Evolutionary conservation across 2,888 invertebrate genomes (phyloP).

Genomic region (Tachina lurida): DNA sequence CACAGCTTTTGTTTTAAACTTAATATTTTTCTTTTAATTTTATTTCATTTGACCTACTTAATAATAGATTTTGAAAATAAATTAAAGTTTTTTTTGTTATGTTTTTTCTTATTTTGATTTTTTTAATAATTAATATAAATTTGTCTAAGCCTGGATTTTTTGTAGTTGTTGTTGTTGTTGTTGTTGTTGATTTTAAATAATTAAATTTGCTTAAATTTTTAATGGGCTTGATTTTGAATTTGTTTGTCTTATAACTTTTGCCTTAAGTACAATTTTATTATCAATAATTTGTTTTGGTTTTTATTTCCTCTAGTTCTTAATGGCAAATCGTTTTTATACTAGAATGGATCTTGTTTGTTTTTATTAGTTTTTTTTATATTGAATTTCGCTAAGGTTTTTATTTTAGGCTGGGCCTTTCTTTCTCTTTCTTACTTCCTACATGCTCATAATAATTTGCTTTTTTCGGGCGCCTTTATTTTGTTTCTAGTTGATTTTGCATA

Average conservation of each 20-base stretch:
- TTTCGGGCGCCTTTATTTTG: slow-evolving; percentile 7
- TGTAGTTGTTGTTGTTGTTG: background rate
- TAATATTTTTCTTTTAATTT: slow-evolving; percentile 48
- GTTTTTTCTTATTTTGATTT: slow-evolving; percentile 21
- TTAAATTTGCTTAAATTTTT: slow-evolving; percentile 50
- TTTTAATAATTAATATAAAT: slow-evolving; percentile 52
- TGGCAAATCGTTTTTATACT: slow-evolving; percentile 42
- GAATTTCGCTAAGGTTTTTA: slow-evolving; percentile 21
- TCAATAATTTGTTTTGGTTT: slow-evolving; percentile 57
- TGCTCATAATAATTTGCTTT: slow-evolving; percentile 47
- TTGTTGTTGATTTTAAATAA: slow-evolving; percentile 1
- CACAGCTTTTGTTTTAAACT: slow-evolving; percentile 66
- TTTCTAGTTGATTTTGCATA: slow-evolving; percentile 26
- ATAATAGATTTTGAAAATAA: slow-evolving; percentile 65
- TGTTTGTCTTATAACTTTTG: background rate
- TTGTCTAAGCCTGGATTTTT: slow-evolving; percentile 49
- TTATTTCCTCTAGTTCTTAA: slow-evolving; percentile 42
- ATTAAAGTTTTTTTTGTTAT: slow-evolving; percentile 51
- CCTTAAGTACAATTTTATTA: slow-evolving; percentile 46
- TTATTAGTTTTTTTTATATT: background rate
- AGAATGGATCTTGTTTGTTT: slow-evolving; percentile 24
- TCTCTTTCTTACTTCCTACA: background rate
- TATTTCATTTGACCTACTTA: slow-evolving; percentile 59
- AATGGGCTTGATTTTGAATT: slow-evolving; percentile 53
- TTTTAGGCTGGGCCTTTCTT: slow-evolving; percentile 55